phyloP scores from a whole-genome alignment of 2,113 vertebrate genomes.

The Galbula dea region DNA sequence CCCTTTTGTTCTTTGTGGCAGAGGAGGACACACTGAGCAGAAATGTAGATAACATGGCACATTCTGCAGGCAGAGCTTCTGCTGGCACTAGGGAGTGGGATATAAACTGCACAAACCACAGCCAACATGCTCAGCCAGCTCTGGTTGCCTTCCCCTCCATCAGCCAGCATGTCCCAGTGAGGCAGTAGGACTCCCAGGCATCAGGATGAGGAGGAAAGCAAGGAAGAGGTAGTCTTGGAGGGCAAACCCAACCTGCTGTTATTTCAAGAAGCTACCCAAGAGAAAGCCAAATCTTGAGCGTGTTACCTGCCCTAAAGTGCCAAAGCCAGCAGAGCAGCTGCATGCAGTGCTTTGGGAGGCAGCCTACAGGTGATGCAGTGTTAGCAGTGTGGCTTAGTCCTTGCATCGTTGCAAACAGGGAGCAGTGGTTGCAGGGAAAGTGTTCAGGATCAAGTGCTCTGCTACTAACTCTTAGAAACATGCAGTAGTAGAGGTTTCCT shows the following conservation, averaged over 20 bases:
- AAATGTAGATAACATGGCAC: slow-evolving; percentile 2
- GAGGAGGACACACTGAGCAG: not conserved
- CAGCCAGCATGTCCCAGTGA: not conserved
- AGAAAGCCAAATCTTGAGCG: not conserved
- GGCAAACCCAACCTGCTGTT: not conserved
- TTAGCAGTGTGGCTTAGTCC: not conserved
- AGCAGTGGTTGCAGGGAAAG: not conserved
- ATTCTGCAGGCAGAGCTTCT: not conserved
- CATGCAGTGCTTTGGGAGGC: not conserved
- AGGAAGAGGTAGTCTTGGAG: not conserved
- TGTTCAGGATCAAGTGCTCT: not conserved
- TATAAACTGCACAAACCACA: not conserved
- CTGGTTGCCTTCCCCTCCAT: not conserved
- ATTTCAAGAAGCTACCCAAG: not conserved
- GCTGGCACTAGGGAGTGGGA: not conserved
- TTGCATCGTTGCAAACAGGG: not conserved
- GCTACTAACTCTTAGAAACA: not conserved
- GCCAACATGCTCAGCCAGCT: not conserved
- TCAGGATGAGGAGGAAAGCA: not conserved
- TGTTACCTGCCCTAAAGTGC: not conserved
- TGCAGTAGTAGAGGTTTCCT: not conserved
- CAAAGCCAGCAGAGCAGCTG: not conserved
- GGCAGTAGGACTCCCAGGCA: not conserved
- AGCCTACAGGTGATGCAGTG: not conserved
- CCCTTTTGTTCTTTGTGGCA: slow-evolving; percentile 38